Base-by-base conservation (phyloP, 2,113 vertebrate genomes). In the Pionites leucogaster region DNA sequence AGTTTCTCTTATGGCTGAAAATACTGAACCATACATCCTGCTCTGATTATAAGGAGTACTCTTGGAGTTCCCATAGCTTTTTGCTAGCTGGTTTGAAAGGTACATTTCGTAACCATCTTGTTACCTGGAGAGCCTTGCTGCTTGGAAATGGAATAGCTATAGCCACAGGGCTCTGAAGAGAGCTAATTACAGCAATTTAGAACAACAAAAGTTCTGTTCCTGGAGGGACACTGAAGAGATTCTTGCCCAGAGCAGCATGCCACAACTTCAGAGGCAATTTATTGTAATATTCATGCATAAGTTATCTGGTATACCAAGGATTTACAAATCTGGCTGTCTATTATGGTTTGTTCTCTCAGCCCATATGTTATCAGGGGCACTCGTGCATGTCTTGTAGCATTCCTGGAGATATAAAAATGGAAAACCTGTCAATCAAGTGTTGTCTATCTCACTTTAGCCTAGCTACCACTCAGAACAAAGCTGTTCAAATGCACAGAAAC, bases 111-210 rank as follows among this genome's bases (percentile, higher is more conserved):
- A 92, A 86, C 82, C 24, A 42, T 94, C 79, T 90, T 90, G 79
- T 81, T 95, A 82, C 94, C 90, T 93, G 71, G 37, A 94, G 85
- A 93, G 63, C 49, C 46, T 92, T 96, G 2, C 85, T 83, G 60
- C 67, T 80, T 93, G 93, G 67, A 92, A 95, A 95, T 92, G 49
- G 93, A 92, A 88, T 90, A 76, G 71, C 69, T 86, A 33, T 92
- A 96, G 90, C 95, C 92, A 78, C 90, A 39, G 91, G 95, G 94
- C 93, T 88, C 90, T 83, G 87, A 93, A 86, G 85, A 94, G 64
- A 7, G 7, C 90, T 96, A 96, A 97, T 97, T 95, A 95, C 79
- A 90, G 79, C 96, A 92, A 93, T 96, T 96, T 94, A 88, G 78
- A 87, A 90, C 90, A 95, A 82, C 87, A 86, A 65, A 95, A 92